These are phyloP conservation scores for Nezara viridula DNA, from an alignment of 2,888 invertebrate genomes.

Conservation along the genomic window DNA sequence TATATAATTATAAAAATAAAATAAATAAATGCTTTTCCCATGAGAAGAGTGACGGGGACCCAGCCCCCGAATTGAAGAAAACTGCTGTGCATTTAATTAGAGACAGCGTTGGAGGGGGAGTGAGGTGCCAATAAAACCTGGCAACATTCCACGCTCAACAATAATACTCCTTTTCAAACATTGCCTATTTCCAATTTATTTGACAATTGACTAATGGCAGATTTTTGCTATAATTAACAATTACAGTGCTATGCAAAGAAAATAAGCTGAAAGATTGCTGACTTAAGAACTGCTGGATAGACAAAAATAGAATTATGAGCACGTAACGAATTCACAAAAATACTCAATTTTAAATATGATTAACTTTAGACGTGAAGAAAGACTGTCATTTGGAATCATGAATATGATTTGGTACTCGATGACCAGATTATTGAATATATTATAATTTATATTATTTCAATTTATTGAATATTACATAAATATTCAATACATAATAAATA, in stretches of 20 bases:
- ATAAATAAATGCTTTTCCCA: slow-evolving; percentile 38
- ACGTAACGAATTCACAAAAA: not conserved
- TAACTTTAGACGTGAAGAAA: not conserved
- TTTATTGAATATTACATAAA: too few species aligned
- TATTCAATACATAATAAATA: too few species aligned
- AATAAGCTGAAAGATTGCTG: not conserved
- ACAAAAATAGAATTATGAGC: not conserved
- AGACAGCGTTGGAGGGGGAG: slow-evolving; percentile 14
- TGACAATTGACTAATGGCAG: slow-evolving; percentile 13
- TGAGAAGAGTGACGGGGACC: not conserved
- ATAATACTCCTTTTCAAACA: slow-evolving; percentile 42
- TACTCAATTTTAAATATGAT: not conserved
- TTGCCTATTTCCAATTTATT: not conserved
- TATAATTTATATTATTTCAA: too few species aligned
- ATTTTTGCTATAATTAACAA: not conserved
- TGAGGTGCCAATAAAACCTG: slow-evolving; percentile 61
- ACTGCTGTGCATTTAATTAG: slow-evolving; percentile 47
- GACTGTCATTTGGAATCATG: too few species aligned
- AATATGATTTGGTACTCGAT: too few species aligned
- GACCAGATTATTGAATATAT: too few species aligned
- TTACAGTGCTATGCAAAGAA: not conserved
- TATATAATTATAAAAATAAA: not conserved
- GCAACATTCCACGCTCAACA: slow-evolving; percentile 23
- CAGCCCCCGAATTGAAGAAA: slow-evolving; percentile 33
- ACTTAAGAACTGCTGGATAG: not conserved